A percentile compares a stretch with the other conserved stretches of the same genome.
Conservation (phyloP, 2,113 vertebrate genomes). For the Anseranas semipalmata region DNA sequence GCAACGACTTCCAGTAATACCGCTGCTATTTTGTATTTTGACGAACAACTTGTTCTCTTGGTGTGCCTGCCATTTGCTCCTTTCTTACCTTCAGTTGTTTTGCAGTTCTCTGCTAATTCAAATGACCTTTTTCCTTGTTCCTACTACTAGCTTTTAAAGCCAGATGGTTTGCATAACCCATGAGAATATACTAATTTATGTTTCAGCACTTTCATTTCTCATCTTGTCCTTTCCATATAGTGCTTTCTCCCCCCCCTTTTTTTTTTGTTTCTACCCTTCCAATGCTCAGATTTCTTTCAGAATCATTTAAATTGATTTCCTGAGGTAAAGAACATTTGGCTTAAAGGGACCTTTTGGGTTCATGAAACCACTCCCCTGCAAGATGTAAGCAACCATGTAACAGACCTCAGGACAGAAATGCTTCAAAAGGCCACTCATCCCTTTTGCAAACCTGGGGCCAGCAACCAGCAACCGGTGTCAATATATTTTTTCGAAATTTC, state of each 20-base stretch:
- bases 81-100: conserved; percentile 55
- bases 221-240: conserved; percentile 44
- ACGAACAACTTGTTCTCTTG: conserved; percentile 18
- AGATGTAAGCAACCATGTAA: neutral
- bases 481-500: neutral
- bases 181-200: conserved; percentile 71
- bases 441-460: neutral
- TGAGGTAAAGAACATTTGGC: neutral
- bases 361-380: neutral
- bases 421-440: neutral
- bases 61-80: conserved; percentile 56
- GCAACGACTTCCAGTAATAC: neutral
- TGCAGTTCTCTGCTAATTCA: conserved; percentile 61
- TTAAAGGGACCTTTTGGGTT: neutral
- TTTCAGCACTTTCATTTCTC: conserved; percentile 64
- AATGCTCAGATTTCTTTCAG: conserved; percentile 14
- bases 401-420: neutral
- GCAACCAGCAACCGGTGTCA: neutral
- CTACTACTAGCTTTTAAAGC: conserved; percentile 29
- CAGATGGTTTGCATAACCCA: conserved; percentile 57
- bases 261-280: conserved; percentile 10
- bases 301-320: neutral
- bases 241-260: neutral
- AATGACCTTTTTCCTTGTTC: conserved; percentile 48
- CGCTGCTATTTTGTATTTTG: conserved; percentile 29